Percentiles rank a stretch among this genome's conserved stretches.
These are phyloP conservation scores for Perca schrenkii DNA, from an alignment of 2,113 vertebrate genomes.

Conservation along the genomic window DNA sequence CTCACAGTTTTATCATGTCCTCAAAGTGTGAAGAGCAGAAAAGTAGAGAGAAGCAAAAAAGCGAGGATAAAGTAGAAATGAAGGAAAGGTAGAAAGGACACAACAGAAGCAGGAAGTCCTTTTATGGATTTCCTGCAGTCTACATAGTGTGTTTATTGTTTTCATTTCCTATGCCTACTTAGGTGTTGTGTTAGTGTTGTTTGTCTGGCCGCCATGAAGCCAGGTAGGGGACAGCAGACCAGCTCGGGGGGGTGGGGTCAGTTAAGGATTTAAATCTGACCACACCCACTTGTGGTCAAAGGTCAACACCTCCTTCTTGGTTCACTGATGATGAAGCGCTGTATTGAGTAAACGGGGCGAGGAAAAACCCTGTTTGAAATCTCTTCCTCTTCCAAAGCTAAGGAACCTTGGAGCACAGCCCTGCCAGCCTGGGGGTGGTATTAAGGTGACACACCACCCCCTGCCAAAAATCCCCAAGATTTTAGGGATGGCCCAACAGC, in stretches of 20 bases:
- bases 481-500: constrained; percentile 70
- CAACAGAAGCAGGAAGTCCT: constrained; percentile 52
- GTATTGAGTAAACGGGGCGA: constrained; percentile 71
- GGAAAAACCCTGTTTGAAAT: constrained; percentile 64
- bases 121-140: constrained; percentile 47
- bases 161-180: constrained; percentile 72
- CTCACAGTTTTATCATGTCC: constrained; percentile 99
- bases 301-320: constrained; percentile 64
- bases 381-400: constrained; percentile 80
- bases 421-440: constrained; percentile 73
- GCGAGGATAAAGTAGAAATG: constrained; percentile 6
- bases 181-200: constrained; percentile 71
- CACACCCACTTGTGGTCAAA: constrained; percentile 57
- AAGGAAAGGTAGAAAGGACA: constrained; percentile 43
- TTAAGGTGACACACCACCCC: constrained; percentile 54
- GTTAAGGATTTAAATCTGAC: constrained; percentile 64
- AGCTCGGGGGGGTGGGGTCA: constrained; percentile 53
- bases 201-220: constrained; percentile 76
- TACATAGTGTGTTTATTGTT: constrained; percentile 61
- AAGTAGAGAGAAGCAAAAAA: constrained; percentile 80
- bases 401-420: constrained; percentile 76
- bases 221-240: constrained; percentile 70
- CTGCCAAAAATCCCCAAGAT: constrained; percentile 44
- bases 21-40: constrained; percentile 89
- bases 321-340: constrained; percentile 76